Evolutionary conservation across 2,888 invertebrate genomes (phyloP).

Genomic region (Nezara viridula): DNA sequence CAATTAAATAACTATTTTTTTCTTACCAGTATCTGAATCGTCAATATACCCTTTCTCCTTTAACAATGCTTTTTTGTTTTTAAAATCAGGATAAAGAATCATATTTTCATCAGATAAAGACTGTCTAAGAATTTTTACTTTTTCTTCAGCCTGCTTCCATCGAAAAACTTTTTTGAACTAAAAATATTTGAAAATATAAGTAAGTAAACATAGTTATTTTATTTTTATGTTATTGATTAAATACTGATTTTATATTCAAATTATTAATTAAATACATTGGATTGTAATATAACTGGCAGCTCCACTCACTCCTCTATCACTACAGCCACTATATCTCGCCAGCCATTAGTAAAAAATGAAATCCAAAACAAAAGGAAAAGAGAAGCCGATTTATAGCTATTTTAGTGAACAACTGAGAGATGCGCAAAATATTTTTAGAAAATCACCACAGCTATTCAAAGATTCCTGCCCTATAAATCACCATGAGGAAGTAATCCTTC

Average conservation of each 20-base stretch:
- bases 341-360: background rate
- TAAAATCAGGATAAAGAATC: conserved; percentile 78
- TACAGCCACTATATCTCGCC: background rate
- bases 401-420: too few species aligned
- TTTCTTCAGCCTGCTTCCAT: conserved; percentile 61
- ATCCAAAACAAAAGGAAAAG: too few species aligned
- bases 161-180: conserved; percentile 62
- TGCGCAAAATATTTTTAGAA: too few species aligned
- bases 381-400: too few species aligned
- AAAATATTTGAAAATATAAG: background rate
- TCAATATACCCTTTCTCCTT: conserved; percentile 61
- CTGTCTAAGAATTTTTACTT: conserved; percentile 58
- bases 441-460: too few species aligned
- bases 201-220: background rate
- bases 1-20: background rate
- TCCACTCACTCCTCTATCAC: background rate
- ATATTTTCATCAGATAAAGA: conserved; percentile 72
- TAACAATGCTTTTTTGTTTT: conserved; percentile 59
- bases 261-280: background rate
- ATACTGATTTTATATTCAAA: too few species aligned
- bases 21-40: conserved; percentile 60
- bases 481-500: too few species aligned
- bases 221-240: background rate
- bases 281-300: background rate
- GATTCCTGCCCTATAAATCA: too few species aligned